Percentiles rank a stretch among this genome's conserved stretches.
phyloP scores from a whole-genome alignment of 1,140 invertebrate genomes.

The Proctacanthus coquilletti region DNA sequence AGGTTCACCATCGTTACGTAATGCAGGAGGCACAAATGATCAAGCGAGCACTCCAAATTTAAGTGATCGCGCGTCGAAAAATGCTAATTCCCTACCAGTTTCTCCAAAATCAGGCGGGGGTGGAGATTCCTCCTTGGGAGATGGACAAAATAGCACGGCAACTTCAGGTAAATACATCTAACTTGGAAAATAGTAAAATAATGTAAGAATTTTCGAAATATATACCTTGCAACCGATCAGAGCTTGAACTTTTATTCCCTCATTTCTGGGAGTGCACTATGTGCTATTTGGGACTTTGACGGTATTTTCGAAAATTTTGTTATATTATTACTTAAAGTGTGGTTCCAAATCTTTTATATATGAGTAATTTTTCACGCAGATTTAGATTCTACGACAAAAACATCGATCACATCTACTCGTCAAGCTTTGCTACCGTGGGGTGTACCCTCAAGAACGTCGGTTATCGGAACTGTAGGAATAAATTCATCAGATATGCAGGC shows the following conservation, averaged over 20 bases:
- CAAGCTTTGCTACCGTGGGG: slow-evolving; percentile 27
- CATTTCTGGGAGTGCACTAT: no score
- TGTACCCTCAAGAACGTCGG: slow-evolving; percentile 21
- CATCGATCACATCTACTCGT: slow-evolving; percentile 16
- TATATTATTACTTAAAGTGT: no score
- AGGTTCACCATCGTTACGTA: neutral
- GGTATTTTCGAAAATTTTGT: no score
- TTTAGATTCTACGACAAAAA: neutral
- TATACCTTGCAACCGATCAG: no score
- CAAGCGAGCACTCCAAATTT: neutral
- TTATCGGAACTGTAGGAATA: slow-evolving; percentile 21
- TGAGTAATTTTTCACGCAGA: neutral
- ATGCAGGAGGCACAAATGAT: neutral
- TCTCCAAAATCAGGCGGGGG: neutral
- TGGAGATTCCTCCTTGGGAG: neutral
- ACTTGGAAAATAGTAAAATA: no score
- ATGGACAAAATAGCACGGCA: no score
- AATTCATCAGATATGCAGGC: slow-evolving; percentile 7
- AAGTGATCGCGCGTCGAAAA: neutral
- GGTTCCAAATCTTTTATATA: no score
- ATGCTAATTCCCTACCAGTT: neutral
- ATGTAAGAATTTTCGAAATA: no score
- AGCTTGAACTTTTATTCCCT: no score
- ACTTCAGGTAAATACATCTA: no score
- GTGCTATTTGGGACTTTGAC: no score